phyloP scores from a whole-genome alignment of 2,113 vertebrate genomes.

The Lophochroa leadbeateri region DNA sequence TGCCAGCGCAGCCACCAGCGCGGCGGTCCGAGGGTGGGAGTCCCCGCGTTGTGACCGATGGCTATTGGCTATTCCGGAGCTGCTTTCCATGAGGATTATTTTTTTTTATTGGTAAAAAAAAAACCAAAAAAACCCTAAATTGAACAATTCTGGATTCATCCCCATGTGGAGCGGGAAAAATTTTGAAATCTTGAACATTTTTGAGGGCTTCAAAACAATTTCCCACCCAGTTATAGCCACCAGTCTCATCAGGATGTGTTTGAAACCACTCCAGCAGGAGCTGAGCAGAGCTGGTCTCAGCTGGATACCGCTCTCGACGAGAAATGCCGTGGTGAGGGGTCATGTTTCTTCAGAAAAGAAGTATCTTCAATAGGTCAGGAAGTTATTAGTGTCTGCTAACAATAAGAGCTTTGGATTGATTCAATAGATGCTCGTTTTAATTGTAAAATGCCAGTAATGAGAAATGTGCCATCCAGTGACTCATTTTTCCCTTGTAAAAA shows the following conservation, averaged over 20 bases:
- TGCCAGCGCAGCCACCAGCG: not conserved
- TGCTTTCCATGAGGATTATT: conserved; percentile 12
- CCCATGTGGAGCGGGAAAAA: conserved; percentile 62
- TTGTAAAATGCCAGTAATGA: conserved; percentile 67
- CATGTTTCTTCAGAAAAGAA: conserved; percentile 63
- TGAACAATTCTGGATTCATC: conserved; percentile 65
- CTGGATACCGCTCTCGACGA: conserved; percentile 55
- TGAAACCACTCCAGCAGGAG: conserved; percentile 65
- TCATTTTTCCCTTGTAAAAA: conserved; percentile 73
- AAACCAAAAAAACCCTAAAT: not conserved
- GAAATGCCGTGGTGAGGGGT: conserved; percentile 62
- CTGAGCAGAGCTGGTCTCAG: conserved; percentile 69
- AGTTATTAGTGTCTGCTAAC: conserved; percentile 71
- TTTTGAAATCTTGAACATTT: conserved; percentile 69
- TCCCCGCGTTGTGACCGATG: not conserved
- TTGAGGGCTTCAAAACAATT: conserved; percentile 66
- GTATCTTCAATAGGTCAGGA: conserved; percentile 68
- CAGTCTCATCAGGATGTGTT: conserved; percentile 64
- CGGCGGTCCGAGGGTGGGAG: not conserved
- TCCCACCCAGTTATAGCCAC: conserved; percentile 65
- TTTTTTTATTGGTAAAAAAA: not conserved
- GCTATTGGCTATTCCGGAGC: conserved; percentile 46
- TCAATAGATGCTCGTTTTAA: conserved; percentile 68
- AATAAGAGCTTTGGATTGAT: conserved; percentile 65
- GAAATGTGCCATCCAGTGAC: conserved; percentile 68